Base-by-base conservation (phyloP, 2,113 vertebrate species). In the Petrocephalus zakoni region DNA sequence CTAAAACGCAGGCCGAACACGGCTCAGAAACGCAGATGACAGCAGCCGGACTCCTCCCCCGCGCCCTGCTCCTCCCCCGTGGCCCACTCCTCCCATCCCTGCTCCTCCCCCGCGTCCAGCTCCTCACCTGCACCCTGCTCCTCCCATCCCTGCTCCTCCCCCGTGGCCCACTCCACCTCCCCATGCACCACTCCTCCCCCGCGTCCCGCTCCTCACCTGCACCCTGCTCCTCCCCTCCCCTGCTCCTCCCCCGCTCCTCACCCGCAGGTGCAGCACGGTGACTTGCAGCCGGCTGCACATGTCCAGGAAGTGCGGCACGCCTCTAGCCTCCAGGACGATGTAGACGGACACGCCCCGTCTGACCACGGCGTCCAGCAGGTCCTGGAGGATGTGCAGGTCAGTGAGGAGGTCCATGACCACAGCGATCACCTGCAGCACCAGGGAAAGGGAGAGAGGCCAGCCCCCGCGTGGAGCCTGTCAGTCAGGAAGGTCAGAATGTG, bases 331-430 rank as follows among this genome's bases (percentile, higher is more conserved):
- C 87, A 99, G 94, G 91, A 99, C 94, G 15, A 96, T 92, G 86
- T 99, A 99, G 37, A 99, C 96, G 0, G 98, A 97, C 88, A 99
- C 97, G 5, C 95, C 94, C 7, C 97, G 95, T 64, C 96, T 96
- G 0, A 92, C 95, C 0, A 97, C 94, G 0, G 96, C 97, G 0
- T 99, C 97, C 89, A 98, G 94, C 64, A 98, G 96, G 92, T 99
- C 98, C 15, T 96, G 96, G 91, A 99, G 97, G 94, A 99, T 97
- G 89, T 97, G 97, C 0, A 97, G 93, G 89, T 99, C 98, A 0
- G 98, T 98, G 91, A 99, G 97, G 2, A 96, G 92, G 92, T 99
- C 98, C 98, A 99, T 99, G 88, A 98, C 97, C 34, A 99, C 94
- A 7, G 98, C 98, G 81, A 99, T 94, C 90, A 96, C 95, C 98